Evolutionary conservation across 2,888 invertebrate genomes (phyloP).

Genomic region (Coelopa pilipes): DNA sequence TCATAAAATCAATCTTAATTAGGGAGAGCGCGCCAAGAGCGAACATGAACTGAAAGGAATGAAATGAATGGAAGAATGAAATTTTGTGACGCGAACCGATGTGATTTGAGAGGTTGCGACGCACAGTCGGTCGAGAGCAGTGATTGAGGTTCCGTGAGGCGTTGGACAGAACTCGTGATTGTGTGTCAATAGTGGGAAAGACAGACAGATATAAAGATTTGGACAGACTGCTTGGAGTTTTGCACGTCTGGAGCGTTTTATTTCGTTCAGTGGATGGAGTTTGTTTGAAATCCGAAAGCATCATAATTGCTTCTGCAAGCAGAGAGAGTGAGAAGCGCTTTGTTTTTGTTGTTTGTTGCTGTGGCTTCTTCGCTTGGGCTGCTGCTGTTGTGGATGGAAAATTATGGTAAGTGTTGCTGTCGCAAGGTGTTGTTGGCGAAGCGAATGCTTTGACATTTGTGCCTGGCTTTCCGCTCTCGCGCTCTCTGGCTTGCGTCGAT

Average conservation of each 20-base stretch:
- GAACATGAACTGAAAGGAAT: conserved; percentile 30
- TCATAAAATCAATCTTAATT: conserved; percentile 37
- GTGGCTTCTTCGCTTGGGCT: not conserved
- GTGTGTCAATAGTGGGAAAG: not conserved
- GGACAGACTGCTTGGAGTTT: too few relatives aligned
- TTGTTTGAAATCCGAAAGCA: not conserved
- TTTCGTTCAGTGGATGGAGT: too few relatives aligned
- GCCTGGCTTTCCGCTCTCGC: conserved; percentile 8
- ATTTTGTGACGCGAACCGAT: conserved; percentile 8
- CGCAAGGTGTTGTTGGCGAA: too few relatives aligned
- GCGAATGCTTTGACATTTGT: too few relatives aligned
- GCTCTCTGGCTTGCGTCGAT: not conserved
- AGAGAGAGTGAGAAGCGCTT: not conserved
- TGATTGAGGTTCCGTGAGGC: conserved; percentile 6
- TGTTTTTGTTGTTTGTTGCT: conserved; percentile 6
- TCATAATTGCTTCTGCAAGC: too few relatives aligned
- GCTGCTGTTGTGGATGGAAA: too few relatives aligned
- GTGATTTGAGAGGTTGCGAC: not conserved
- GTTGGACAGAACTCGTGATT: not conserved
- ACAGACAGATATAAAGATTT: too few relatives aligned
- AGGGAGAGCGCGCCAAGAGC: conserved; percentile 23
- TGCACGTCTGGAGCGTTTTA: too few relatives aligned
- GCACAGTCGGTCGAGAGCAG: conserved; percentile 20
- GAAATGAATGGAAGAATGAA: conserved; percentile 9
- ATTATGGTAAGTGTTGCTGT: too few relatives aligned